Evolutionary conservation across 2,888 invertebrate species (phyloP), one percentile per base, ranked within the genome.

Genomic region (Pyrgus malvae): DNA sequence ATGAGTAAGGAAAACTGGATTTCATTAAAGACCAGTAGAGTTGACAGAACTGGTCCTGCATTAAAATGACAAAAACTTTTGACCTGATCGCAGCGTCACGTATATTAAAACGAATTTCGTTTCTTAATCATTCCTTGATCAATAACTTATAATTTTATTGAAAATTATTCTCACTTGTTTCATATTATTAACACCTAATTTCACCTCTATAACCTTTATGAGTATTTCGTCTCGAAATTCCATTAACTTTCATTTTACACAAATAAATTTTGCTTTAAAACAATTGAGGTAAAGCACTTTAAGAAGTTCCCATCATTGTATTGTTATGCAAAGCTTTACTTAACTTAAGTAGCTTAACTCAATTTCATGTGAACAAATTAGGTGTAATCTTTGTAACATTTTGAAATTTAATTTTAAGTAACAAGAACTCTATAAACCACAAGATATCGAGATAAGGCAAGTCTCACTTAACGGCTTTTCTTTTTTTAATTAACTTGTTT

Each of bases 281-380:
- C 58, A 60, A 58, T 48, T 38, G 51, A 50, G 46, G 40, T 54
- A 53, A 55, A 45, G 45, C 40, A 40, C 23, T 46, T 46, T 23
- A 16, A 21, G 23, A 44, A 27, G 48, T 77, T 80, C 77, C 65
- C 75, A 79, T 66, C 56, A 67, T 72, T 70, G 62, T 58, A 55
- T 66, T 68, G 66, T 66, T 55, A 51, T 63, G 64, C 42, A 55
- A 63, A 63, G 35, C 50, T 44, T 51, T 49, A 37, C 42, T 44
- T 35, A 42, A 44, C 60, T 23, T 16, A 29, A 29, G 38, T 14
- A 46, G 45, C 37, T 45, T 53, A 35, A 35, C 35, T 53, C 23
- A 45, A 21, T 45, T 46, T 38, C 45, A 38, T 45, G 45, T 23
- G 53, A 53, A 38, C 25, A 11, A 45, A n/a, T 37, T 37, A 38